These are phyloP conservation scores for Caprella mutica DNA, from an alignment of 2,888 invertebrate genomes.

Conservation along the genomic window DNA sequence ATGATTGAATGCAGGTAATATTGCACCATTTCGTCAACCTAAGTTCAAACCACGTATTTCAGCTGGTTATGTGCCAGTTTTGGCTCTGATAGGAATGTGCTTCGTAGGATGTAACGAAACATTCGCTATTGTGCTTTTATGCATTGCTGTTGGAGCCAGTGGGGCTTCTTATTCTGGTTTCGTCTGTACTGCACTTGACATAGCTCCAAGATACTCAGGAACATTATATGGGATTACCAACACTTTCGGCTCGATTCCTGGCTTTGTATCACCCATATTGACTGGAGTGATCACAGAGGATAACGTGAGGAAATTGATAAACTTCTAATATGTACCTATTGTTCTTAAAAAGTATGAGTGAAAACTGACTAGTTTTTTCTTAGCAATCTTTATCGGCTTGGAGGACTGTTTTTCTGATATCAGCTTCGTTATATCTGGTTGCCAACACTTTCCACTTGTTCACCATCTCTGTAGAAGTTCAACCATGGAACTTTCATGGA, in stretches of 20 bases:
- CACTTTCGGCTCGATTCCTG: slow-evolving; percentile 36
- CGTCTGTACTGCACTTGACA: slow-evolving; percentile 26
- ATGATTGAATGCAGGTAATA: no score
- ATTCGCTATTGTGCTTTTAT: slow-evolving; percentile 19
- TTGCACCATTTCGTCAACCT: no score
- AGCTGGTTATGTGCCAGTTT: slow-evolving; percentile 22
- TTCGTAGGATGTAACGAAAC: slow-evolving; percentile 21
- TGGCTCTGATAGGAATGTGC: slow-evolving; percentile 27
- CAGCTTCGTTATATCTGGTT: slow-evolving; percentile 61
- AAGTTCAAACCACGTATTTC: no score
- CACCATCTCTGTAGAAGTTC: slow-evolving; percentile 66
- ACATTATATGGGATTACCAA: slow-evolving; percentile 36
- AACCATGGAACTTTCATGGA: slow-evolving; percentile 52
- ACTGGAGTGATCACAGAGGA: slow-evolving; percentile 32
- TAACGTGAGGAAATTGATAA: no score
- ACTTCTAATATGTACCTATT: no score
- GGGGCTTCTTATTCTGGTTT: slow-evolving; percentile 21
- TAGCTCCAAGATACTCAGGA: slow-evolving; percentile 30
- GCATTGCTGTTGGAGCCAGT: slow-evolving; percentile 18
- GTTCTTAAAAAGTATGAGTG: no score
- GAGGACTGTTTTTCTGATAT: slow-evolving; percentile 67
- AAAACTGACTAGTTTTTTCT: no score
- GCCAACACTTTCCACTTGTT: slow-evolving; percentile 64
- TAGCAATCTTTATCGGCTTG: slow-evolving; percentile 59
- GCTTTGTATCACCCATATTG: slow-evolving; percentile 35